Percentiles rank a stretch among this genome's conserved stretches.
Evolutionary conservation across 2,113 vertebrate genomes (phyloP).

Genomic region (Condylura cristata): DNA sequence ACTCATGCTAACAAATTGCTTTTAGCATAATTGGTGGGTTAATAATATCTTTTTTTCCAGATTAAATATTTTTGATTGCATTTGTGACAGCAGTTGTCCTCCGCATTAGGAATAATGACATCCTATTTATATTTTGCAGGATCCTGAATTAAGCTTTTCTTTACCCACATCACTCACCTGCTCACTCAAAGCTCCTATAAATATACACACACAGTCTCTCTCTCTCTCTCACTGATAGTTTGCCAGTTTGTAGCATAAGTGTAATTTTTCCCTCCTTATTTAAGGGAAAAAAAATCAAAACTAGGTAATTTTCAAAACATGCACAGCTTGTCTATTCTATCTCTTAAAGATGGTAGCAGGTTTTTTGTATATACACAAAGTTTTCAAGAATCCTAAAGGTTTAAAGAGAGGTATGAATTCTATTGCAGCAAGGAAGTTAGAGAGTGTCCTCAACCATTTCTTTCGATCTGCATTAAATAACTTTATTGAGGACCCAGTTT

Average conservation of each 20-base stretch:
- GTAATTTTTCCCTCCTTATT: constrained; percentile 41
- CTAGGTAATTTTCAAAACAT: not conserved
- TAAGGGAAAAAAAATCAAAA: not conserved
- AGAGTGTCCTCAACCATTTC: not conserved
- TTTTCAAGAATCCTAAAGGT: not conserved
- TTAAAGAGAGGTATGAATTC: not conserved
- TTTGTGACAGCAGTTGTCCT: constrained; percentile 29
- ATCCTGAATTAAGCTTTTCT: not conserved
- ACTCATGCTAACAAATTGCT: constrained; percentile 23
- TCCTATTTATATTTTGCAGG: not conserved
- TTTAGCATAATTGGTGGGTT: constrained; percentile 55
- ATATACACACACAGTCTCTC: not conserved
- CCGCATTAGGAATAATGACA: not conserved
- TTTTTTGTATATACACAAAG: not conserved
- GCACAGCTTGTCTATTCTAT: not conserved
- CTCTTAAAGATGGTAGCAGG: not conserved
- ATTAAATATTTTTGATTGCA: constrained; percentile 55
- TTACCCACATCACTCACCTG: not conserved
- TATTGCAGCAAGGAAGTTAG: not conserved
- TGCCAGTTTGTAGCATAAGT: not conserved
- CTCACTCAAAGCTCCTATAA: not conserved
- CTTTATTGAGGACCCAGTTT: not conserved
- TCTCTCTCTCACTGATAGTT: not conserved
- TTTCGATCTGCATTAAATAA: not conserved
- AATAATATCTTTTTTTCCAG: constrained; percentile 34